phyloP scores from a whole-genome alignment of 2,888 invertebrate genomes.

The Macrostomum cliftonense region DNA sequence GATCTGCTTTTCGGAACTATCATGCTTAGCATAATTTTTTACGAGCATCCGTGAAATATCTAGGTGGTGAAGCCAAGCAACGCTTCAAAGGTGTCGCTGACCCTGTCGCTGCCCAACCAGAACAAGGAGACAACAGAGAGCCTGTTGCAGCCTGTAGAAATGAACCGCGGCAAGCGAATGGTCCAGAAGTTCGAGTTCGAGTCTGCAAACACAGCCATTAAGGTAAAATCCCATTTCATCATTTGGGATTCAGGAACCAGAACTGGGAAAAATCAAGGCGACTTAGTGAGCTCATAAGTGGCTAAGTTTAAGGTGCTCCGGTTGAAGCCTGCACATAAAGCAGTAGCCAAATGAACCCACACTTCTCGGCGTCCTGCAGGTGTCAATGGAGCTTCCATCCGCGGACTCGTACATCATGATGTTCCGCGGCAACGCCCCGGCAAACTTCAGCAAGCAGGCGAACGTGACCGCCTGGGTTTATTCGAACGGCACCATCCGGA shows the following conservation, averaged over 20 bases:
- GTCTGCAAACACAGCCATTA: neutral
- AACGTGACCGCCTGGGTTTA: neutral
- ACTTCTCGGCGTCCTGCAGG: too few species aligned
- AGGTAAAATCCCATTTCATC: neutral
- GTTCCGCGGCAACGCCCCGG: neutral
- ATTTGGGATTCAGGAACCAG: too few species aligned
- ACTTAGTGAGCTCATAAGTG: too few species aligned
- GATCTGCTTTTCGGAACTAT: neutral
- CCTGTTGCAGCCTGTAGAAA: neutral
- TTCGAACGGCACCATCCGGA: neutral
- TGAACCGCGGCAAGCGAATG: neutral
- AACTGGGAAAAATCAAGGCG: too few species aligned
- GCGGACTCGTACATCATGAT: neutral
- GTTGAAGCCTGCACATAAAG: too few species aligned
- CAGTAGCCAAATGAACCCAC: too few species aligned
- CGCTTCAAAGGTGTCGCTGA: neutral
- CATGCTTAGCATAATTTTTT: neutral
- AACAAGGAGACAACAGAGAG: neutral
- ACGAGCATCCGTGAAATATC: neutral
- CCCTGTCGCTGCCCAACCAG: constrained; percentile 1
- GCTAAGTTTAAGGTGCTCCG: too few species aligned
- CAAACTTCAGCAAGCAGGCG: neutral
- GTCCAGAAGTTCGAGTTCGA: neutral
- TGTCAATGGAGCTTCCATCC: too few species aligned
- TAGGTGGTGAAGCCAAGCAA: neutral